Evolutionary conservation across 2,888 invertebrate genomes (phyloP).

Genomic region (Protula sp.): DNA sequence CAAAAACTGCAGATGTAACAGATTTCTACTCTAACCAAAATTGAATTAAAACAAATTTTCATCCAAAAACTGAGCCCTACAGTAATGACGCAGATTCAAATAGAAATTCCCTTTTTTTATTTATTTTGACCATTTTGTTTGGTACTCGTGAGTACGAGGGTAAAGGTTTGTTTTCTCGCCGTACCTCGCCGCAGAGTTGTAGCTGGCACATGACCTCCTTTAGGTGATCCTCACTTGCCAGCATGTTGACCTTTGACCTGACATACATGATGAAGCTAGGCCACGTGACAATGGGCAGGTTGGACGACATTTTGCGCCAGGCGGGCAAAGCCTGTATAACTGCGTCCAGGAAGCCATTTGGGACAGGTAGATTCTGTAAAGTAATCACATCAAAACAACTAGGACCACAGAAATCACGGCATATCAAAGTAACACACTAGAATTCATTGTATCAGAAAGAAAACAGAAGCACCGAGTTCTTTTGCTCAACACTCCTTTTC

Average conservation of each 20-base stretch:
- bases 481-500: too few relatives aligned
- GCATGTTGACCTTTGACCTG: slow-evolving; percentile 62
- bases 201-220: slow-evolving; percentile 63
- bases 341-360: slow-evolving; percentile 62
- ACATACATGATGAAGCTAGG: slow-evolving; percentile 60
- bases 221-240: slow-evolving; percentile 64
- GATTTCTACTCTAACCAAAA: too few relatives aligned
- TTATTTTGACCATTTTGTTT: background rate
- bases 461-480: too few relatives aligned
- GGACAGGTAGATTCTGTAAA: slow-evolving; percentile 56
- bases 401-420: background rate
- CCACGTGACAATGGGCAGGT: slow-evolving; percentile 64
- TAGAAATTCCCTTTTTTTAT: too few relatives aligned
- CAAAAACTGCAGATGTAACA: too few relatives aligned
- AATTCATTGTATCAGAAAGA: too few relatives aligned
- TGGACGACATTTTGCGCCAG: slow-evolving; percentile 58
- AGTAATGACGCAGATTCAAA: too few relatives aligned
- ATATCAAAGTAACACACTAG: too few relatives aligned
- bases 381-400: slow-evolving; percentile 11
- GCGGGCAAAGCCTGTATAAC: slow-evolving; percentile 56
- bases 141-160: too few relatives aligned
- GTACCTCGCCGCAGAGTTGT: slow-evolving; percentile 64
- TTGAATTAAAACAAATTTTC: too few relatives aligned
- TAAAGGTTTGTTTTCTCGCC: too few relatives aligned
- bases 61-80: too few relatives aligned